Evolutionary conservation across 1,140 invertebrate species (phyloP), one percentile per base, ranked within the genome.

Genomic region (Papilio xuthus): DNA sequence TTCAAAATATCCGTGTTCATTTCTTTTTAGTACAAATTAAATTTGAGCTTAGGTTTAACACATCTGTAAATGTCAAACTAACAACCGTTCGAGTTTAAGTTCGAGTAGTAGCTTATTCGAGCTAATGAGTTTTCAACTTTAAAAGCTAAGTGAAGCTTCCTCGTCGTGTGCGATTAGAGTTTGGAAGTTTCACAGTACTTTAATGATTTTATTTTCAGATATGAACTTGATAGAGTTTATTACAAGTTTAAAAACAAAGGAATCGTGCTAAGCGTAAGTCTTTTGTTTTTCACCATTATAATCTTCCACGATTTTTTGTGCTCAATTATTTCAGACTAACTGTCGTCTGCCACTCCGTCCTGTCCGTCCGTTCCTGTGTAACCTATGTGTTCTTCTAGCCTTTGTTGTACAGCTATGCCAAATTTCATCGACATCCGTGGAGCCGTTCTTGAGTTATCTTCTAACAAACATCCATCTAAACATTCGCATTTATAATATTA

Each of bases 51-150:
- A 1, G 53, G 7, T 23, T 60, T 23, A 60, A 23, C 56, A 60
- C 23, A 26, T 60, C 23, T 60, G 56, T 60, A 60, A 60, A 60
- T 60, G 56, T 23, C 56, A 26, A 60, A 60, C 56, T 60, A 60
- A 60, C 8, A n/a, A 15, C 50, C 18, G 15, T 23, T 60, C 20
- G 56, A 60, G 23, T 26, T 60, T 23, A 60, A 60, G 56, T 60
- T 60, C 20, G 15, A 53, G n/a, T 12, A n/a, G 53, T 23, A 56
- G 53, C n/a, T 56, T 56, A 56, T 56, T 20, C 53, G 53, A 56
- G n/a, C 53, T 56, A 56, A 56, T 56, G 53, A 20, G n/a, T 63
- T 63, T 63, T 28, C 23, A 63, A 63, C 60, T 28, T 63, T 63
- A 28, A 63, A 63, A 63, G 23, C 23, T 28, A 28, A 12, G 60